phyloP scores from a whole-genome alignment of 2,797 vertebrate genomes.

The Nyctalus aviator region DNA sequence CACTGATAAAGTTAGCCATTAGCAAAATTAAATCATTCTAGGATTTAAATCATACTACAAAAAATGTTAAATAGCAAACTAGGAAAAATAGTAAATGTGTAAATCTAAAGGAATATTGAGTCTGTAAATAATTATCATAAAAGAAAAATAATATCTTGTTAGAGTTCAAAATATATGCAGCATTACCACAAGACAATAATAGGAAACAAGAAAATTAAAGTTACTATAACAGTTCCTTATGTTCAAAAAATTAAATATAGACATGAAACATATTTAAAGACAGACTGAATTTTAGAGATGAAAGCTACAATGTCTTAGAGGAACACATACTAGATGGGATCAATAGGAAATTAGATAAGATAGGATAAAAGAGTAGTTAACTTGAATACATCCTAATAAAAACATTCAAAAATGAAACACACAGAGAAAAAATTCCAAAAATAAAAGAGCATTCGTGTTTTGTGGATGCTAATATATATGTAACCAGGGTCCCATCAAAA shows the following conservation, averaged over 20 bases:
- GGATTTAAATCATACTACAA: neutral
- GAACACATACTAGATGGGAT: neutral
- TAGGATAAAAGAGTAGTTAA: neutral
- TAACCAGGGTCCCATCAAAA: neutral
- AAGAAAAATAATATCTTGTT: neutral
- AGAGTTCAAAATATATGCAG: neutral
- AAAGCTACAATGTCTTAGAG: neutral
- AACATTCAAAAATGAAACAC: slow-evolving; percentile 20
- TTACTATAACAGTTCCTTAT: neutral
- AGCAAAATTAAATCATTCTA: slow-evolving; percentile 38
- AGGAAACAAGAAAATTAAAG: neutral
- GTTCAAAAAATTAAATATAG: neutral
- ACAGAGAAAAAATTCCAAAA: neutral
- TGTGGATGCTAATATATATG: neutral
- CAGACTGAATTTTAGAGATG: slow-evolving; percentile 16
- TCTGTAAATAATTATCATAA: neutral
- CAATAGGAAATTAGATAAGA: neutral
- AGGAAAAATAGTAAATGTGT: neutral
- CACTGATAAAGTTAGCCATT: neutral
- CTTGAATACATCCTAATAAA: neutral
- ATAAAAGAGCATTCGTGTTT: neutral
- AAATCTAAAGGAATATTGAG: neutral
- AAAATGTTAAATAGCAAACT: neutral
- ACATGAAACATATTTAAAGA: neutral
- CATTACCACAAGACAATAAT: neutral